Base-by-base conservation (phyloP, 1,140 invertebrate genomes). In the Mya arenaria region DNA sequence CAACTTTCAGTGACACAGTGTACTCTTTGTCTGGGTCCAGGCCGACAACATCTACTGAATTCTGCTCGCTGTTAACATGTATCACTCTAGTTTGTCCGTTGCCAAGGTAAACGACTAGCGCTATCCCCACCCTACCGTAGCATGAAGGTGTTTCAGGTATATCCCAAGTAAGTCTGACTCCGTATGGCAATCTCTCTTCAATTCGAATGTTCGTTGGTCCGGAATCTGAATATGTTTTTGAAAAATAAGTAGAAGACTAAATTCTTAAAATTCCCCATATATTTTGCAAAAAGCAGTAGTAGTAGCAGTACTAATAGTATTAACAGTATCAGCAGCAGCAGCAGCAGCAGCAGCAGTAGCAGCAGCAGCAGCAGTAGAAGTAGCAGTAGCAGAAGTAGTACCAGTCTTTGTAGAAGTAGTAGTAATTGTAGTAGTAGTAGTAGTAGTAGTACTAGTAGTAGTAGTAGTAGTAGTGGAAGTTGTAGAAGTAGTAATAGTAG, bases 191-290 rank as follows among this genome's bases (percentile, higher is more conserved):
- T 41, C 39, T 80, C 15, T 80, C 69, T 30, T 30, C 65, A 28
- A 80, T 65, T 69, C 63, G 44, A 60, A 80, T 71, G 56, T 80
- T 69, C 19, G 52, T 71, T 10, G 77, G 77, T 10, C 77, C 77
- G 34, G 77, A 69, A 44, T 80, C 63, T 80, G 48, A 3, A n/a
- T n/a, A n/a, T n/a, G n/a, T n/a, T n/a, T 68, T 23, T 60, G 15
- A 55, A 34, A 17, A 6, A 41, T 48, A 73, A 56, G 28, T 62
- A 68, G 19, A 62, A 68, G 36, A 73, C 41, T 41, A 73, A 23
- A 62, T 62, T 66, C 32, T 39, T 32, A 44, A 44, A 55, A 32
- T 28, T 66, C 34, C 60, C 56, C 44, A 73, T 55, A 44, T 23
- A 30, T 73, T 25, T 37, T 62, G 41, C 25, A 62, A 72, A 34